Base-by-base conservation (phyloP, 2,888 invertebrate species). In the Vannuccia rotundouncinata region DNA sequence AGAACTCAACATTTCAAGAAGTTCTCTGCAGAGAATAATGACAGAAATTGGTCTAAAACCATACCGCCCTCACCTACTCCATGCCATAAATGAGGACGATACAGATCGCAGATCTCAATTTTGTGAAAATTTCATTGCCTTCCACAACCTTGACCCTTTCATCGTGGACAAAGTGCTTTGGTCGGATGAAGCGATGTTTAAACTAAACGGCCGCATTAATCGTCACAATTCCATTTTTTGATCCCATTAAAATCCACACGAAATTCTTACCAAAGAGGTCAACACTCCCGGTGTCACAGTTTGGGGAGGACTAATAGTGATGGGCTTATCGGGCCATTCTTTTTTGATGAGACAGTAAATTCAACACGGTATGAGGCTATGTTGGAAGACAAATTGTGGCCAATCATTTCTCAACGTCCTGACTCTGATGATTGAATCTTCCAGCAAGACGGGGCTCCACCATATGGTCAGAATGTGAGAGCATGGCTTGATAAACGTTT, bases 401-500 rank as follows among this genome's bases (percentile, higher is more conserved):
- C 74, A 73, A 73, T 73, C 74, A 73, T 73, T 73, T 73, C 74
- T 5, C 5, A 73, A 73, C 74, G 22, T 22, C 10, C 10, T 13
- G 22, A 73, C 22, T 5, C 5, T n/a, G 13, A 73, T 22, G 13
- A n/a, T 10, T 22, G 5, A 13, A 10, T 13, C 22, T 73, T 73
- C 74, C 74, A 73, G n/a, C 29, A 73, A 22, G 74, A 73, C 74
- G 74, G 5, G 74, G 74, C 22, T 59, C 59, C 59, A 13, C 59
- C 10, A 13, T n/a, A 59, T 59, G 13, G 13, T 59, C 59, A 13
- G 13, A 59, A 59, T 13, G n/a, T n/a, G n/a, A n/a, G n/a, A n/a
- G n/a, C 74, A 22, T 73, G 74, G 74, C n/a, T 77, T 1, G 45
- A 77, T 77, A 2, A 77, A 1, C 29, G 22, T 2, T 77, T 77